These are phyloP conservation scores for Aproaerema taeniolella DNA, from an alignment of 2,888 invertebrate species.

Conservation along the genomic window DNA sequence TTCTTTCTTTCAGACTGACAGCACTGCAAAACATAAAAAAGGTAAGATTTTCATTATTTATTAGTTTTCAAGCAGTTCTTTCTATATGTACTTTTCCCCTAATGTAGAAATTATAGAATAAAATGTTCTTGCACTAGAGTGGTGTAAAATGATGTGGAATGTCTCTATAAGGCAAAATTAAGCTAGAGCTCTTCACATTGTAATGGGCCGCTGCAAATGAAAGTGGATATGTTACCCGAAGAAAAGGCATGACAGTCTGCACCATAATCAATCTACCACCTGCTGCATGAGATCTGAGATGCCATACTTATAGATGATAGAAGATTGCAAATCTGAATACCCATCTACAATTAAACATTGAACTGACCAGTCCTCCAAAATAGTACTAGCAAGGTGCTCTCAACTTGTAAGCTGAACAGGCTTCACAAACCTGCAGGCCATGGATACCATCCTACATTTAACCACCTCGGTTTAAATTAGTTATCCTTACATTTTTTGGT, in stretches of 20 bases:
- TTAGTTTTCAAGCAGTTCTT: no score
- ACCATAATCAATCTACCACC: no score
- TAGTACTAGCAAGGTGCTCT: not conserved
- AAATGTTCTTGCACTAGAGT: no score
- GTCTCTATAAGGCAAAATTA: no score
- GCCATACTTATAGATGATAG: conserved; percentile 5
- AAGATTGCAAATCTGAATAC: conserved; percentile 6
- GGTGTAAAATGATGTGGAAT: no score
- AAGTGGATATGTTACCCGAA: conserved; percentile 22
- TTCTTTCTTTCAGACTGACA: conserved; percentile 71
- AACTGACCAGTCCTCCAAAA: not conserved
- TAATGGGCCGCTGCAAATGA: conserved; percentile 24
- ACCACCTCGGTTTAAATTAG: conserved; percentile 15
- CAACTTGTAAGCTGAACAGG: conserved; percentile 1
- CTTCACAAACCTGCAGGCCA: not conserved
- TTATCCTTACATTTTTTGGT: conserved; percentile 26
- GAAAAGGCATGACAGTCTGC: no score
- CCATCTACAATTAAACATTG: not conserved
- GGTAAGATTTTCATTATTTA: conserved; percentile 68
- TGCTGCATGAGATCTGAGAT: conserved; percentile 1
- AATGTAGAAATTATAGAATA: no score
- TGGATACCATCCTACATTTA: conserved; percentile 8
- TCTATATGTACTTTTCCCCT: no score
- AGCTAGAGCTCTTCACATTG: not conserved
- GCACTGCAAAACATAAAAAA: conserved; percentile 71